phyloP scores from a whole-genome alignment of 2,888 invertebrate species.

The Nephrocerus scutellatus region DNA sequence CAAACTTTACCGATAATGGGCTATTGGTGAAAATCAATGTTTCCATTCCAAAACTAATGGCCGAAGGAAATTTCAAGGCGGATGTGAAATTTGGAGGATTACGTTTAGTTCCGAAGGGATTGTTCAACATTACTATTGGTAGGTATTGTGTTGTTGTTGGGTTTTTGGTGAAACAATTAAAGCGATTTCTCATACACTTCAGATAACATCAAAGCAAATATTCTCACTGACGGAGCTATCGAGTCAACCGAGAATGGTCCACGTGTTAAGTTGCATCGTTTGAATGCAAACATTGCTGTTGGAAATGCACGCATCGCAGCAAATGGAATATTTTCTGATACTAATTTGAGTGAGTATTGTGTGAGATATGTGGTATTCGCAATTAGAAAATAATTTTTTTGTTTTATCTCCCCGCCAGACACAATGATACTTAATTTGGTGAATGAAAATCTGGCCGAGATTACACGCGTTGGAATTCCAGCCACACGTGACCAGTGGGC shows the following conservation, averaged over 20 bases:
- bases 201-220: constrained; percentile 37
- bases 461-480: constrained; percentile 51
- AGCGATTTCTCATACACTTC: not conserved
- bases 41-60: constrained; percentile 51
- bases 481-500: constrained; percentile 45
- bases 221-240: constrained; percentile 38
- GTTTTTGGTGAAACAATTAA: not conserved
- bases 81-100: constrained; percentile 58
- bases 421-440: constrained; percentile 47
- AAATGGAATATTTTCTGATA: constrained; percentile 43
- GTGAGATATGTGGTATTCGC: not conserved
- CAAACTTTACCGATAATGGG: constrained; percentile 52
- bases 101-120: constrained; percentile 56
- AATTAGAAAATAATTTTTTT: not conserved
- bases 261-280: constrained; percentile 34
- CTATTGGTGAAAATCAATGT: constrained; percentile 58
- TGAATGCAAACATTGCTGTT: constrained; percentile 38
- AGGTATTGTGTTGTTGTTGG: constrained; percentile 32
- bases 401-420: constrained; percentile 26
- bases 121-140: constrained; percentile 58
- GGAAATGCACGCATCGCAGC: constrained; percentile 37
- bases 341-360: constrained; percentile 36
- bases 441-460: constrained; percentile 53
- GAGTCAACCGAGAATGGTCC: constrained; percentile 30
- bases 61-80: constrained; percentile 57